Evolutionary conservation across 1,140 invertebrate species (phyloP), one percentile per base, ranked within the genome.

Genomic region (Hermetia illucens): DNA sequence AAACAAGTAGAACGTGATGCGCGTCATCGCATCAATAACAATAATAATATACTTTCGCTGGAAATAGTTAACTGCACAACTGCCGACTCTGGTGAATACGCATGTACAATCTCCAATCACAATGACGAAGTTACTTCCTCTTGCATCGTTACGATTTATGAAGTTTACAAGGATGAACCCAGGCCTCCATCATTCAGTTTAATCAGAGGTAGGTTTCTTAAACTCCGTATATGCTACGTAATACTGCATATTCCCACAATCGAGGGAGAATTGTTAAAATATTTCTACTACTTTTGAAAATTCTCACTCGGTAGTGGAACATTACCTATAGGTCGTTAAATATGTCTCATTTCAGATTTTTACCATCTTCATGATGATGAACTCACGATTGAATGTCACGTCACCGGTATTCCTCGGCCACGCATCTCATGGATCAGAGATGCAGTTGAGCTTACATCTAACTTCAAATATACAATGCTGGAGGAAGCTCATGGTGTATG

Each of bases 41-140:
- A 69, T 6, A 76, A 79, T 50, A 83, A 82, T 17, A 68, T 86
- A 21, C 72, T 79, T 20, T 76, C 72, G n/a, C 60, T 93, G 35
- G 81, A 89, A 61, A 72, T 92, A 25, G 43, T 77, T 36, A 68
- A 75, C 44, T 72, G 72, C 1, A 62, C 63, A 13, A 65, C 71
- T 3, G 63, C 68, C 46, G 81, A 85, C 53, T 74, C 72, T 5
- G 82, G 77, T 21, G 72, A 81, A 48, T 85, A 85, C 45, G 70
- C 70, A 9, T 88, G 84, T 51, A 65, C 75, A 3, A 81, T 81
- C 16, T 66, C 66, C 43, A 88, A 88, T 61, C 61, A 69, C 39
- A 72, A 82, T 47, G 85, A 86, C 22, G 69, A 74, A 41, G 63
- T 74, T 8, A 70, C 65, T 19, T 78, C 79, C 20, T 74, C 76